phyloP scores from a whole-genome alignment of 1,140 invertebrate species.

The Cyclina sinensis region DNA sequence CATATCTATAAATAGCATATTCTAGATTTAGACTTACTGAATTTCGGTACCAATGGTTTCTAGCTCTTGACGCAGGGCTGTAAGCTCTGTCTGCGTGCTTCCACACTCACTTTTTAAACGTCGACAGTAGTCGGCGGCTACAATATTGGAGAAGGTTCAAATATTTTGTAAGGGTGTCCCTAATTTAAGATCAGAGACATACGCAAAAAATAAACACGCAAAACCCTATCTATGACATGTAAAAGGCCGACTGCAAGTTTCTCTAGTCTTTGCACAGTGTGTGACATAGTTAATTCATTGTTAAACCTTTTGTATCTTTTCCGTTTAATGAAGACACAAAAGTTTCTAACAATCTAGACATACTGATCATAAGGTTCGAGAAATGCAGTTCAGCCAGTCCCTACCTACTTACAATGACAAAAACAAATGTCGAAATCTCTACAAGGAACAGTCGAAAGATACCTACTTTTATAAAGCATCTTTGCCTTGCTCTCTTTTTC shows the following conservation, averaged over 20 bases:
- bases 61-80: constrained; percentile 91
- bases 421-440: neutral
- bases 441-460: neutral
- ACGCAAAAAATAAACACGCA: neutral
- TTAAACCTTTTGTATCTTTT: neutral
- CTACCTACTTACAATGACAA: neutral
- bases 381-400: neutral
- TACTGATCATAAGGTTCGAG: neutral
- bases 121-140: constrained; percentile 94
- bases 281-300: neutral
- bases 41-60: constrained; percentile 96
- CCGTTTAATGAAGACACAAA: neutral
- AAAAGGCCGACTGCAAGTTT: constrained; percentile 1
- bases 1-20: constrained; percentile 34
- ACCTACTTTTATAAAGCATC: constrained; percentile 95
- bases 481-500: constrained; percentile 96
- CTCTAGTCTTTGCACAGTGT: constrained; percentile 18
- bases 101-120: constrained; percentile 94
- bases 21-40: constrained; percentile 88
- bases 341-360: neutral
- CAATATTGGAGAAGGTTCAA: constrained; percentile 79
- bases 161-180: constrained; percentile 78
- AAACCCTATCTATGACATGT: constrained; percentile 43
- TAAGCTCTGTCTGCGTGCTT: constrained; percentile 95
- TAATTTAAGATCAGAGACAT: constrained; percentile 60